These are phyloP conservation scores for Styela plicata DNA, from an alignment of 23 tunicate species.

Conservation along the genomic window DNA sequence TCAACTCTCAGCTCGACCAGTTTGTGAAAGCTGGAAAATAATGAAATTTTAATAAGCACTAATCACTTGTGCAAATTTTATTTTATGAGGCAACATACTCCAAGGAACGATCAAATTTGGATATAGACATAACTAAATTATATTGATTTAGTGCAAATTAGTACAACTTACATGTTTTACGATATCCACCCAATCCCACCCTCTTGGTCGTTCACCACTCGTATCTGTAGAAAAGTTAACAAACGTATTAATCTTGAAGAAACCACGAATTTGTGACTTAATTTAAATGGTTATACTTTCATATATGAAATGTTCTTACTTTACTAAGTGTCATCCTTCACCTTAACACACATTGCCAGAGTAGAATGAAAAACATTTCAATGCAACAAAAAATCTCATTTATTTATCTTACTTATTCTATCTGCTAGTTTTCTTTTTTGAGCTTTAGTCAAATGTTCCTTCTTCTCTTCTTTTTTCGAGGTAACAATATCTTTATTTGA, in stretches of 20 bases:
- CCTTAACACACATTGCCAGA: too few relatives aligned
- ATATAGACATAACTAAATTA: not conserved
- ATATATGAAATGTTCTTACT: too few relatives aligned
- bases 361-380: not conserved
- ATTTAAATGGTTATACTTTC: too few relatives aligned
- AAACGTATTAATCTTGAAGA: not conserved
- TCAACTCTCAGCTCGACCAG: not conserved
- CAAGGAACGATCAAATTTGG: too few relatives aligned
- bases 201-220: constrained; percentile 72
- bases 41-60: not conserved
- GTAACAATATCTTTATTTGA: too few relatives aligned
- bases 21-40: not conserved
- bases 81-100: too few relatives aligned
- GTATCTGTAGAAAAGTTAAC: constrained; percentile 26
- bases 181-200: constrained; percentile 93
- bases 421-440: constrained; percentile 82
- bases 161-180: constrained; percentile 46
- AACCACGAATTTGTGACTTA: too few relatives aligned
- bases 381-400: too few relatives aligned
- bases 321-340: too few relatives aligned
- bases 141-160: too few relatives aligned
- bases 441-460: constrained; percentile 87
- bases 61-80: too few relatives aligned
- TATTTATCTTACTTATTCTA: constrained; percentile 33
- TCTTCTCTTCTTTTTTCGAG: constrained; percentile 72